Conservation (phyloP, 2,113 vertebrate genomes). For the Gallinago paraguaiae region DNA sequence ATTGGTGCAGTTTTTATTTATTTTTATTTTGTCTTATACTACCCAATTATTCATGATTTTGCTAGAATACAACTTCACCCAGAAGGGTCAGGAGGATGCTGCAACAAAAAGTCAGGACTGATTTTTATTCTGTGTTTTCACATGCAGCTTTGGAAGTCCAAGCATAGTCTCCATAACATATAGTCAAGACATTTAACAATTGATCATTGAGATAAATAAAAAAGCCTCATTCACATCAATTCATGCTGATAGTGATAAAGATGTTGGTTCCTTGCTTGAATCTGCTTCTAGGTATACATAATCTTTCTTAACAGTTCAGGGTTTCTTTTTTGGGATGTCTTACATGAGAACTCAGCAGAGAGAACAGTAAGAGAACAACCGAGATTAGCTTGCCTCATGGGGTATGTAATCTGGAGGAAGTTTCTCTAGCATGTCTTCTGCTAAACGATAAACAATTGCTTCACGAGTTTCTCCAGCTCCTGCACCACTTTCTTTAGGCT, state of each 20-base stretch:
- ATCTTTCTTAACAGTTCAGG: not conserved
- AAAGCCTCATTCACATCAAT: not conserved
- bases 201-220: not conserved
- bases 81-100: not conserved
- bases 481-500: slow-evolving; percentile 78
- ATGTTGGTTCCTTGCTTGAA: not conserved
- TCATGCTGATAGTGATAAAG: not conserved
- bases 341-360: not conserved
- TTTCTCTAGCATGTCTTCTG: slow-evolving; percentile 82
- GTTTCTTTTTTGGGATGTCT: not conserved
- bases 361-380: not conserved
- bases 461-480: slow-evolving; percentile 80
- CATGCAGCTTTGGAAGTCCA: not conserved
- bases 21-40: not conserved
- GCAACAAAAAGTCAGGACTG: not conserved
- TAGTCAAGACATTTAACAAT: too few relatives aligned
- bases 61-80: not conserved
- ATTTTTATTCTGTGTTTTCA: not conserved
- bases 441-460: slow-evolving; percentile 72
- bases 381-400: slow-evolving; percentile 72
- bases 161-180: not conserved
- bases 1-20: not conserved
- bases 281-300: not conserved
- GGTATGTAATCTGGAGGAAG: slow-evolving; percentile 76
- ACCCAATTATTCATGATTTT: not conserved